Evolutionary conservation across 2,113 vertebrate species (phyloP).

Genomic region (Apteryx mantelli): DNA sequence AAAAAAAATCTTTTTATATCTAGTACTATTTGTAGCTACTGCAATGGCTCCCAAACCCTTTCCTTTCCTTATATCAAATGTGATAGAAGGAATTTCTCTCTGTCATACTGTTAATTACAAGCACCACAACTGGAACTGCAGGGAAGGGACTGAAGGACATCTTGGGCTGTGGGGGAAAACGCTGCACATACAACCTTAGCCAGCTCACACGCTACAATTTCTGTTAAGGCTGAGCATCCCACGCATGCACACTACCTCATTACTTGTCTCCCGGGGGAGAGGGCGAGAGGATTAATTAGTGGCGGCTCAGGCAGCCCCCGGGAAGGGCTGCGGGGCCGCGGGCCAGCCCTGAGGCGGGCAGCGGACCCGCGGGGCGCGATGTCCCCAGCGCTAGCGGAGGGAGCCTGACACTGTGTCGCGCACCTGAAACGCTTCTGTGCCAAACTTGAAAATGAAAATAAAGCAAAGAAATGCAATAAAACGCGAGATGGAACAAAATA

Average conservation of each 20-base stretch:
- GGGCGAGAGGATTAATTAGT: neutral
- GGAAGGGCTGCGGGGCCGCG: neutral
- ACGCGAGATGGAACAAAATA: neutral
- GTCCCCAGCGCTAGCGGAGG: neutral
- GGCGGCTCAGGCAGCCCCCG: neutral
- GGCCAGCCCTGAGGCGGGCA: neutral
- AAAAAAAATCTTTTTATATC: neutral
- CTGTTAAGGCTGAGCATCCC: neutral
- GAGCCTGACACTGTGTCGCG: neutral
- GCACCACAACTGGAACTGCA: neutral
- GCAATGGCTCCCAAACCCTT: neutral
- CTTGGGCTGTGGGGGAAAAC: neutral
- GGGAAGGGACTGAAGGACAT: slow-evolving; percentile 1
- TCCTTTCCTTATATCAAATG: neutral
- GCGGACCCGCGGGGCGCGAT: neutral
- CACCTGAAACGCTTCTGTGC: neutral
- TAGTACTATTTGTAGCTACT: neutral
- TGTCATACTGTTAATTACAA: neutral
- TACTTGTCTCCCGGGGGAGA: neutral
- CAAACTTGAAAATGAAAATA: neutral
- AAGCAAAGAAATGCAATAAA: neutral
- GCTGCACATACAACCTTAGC: neutral
- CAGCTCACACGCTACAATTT: neutral
- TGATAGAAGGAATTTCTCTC: neutral
- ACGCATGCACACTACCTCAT: neutral